These are phyloP conservation scores for Ellobius talpinus DNA, from an alignment of 2,113 vertebrate genomes.

Conservation along the genomic window DNA sequence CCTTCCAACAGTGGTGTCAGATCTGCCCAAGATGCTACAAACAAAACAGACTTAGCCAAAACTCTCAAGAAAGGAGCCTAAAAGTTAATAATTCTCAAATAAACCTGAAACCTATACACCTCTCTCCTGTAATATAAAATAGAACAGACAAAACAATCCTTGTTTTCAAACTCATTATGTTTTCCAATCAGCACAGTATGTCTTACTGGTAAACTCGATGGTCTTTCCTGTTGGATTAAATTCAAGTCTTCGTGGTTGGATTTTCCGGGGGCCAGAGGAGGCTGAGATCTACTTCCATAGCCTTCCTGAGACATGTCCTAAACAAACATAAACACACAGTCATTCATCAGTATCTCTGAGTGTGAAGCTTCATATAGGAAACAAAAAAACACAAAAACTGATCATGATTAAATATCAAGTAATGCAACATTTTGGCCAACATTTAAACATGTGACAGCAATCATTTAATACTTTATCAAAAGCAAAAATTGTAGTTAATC, in stretches of 20 bases:
- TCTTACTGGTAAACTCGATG: slow-evolving; percentile 98
- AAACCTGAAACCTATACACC: neutral
- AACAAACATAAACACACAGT: slow-evolving; percentile 81
- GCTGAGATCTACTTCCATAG: slow-evolving; percentile 92
- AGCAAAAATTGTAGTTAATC: neutral
- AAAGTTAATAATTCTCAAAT: neutral
- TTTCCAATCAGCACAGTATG: slow-evolving; percentile 74
- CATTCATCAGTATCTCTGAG: slow-evolving; percentile 8
- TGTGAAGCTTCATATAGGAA: neutral
- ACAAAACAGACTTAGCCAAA: neutral
- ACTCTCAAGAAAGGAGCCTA: neutral
- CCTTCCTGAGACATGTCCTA: slow-evolving; percentile 95
- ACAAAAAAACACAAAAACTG: slow-evolving; percentile 14
- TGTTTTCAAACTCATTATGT: neutral
- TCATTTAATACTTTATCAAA: neutral
- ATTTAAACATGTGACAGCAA: neutral
- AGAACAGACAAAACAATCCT: slow-evolving; percentile 49
- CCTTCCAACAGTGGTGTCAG: neutral
- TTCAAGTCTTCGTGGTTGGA: slow-evolving; percentile 94
- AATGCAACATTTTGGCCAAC: neutral
- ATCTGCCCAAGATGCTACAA: neutral
- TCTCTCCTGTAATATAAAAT: slow-evolving; percentile 24
- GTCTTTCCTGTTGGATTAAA: slow-evolving; percentile 95
- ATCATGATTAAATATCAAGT: neutral
- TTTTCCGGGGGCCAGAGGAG: slow-evolving; percentile 93